Evolutionary conservation across 2,888 invertebrate genomes (phyloP), one percentile per base, ranked within the genome.

Genomic region (Amblyjoppa fuscipennis): DNA sequence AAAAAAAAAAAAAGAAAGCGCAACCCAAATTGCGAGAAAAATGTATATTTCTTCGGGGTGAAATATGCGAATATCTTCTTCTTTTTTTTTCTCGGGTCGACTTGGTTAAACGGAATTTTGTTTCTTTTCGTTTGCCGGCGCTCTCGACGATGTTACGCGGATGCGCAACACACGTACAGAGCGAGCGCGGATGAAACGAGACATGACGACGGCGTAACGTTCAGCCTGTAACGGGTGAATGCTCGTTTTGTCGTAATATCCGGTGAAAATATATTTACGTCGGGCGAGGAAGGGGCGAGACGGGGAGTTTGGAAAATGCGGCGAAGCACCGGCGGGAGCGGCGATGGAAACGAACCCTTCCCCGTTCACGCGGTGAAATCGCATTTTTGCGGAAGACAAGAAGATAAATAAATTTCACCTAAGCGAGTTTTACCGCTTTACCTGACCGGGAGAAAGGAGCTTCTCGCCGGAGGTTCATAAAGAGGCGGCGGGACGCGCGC

Each of bases 241-340:
- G 70, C 34, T 41, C 56, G 73, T 76, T 70, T 69, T 6, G 71
- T 79, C 59, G 82, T 85, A 81, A 85, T 85, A 85, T 81, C 82
- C 71, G 75, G 82, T 75, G 78, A 79, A 78, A 85, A 85, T 82
- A 85, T 68, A 79, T 85, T 85, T 68, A 75, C 59, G 70, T 75
- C 25, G 41, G 66, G 66, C 76, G 68, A 68, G 59, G 16, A 76
- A n/a, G 16, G 66, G 79, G 64, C 53, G 75, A 64, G 68, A 20
- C 20, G 70, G 56, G 28, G 31, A 73, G 64, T 73, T 68, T 51
- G 51, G 70, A 73, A 81, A 74, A 84, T 20, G 69, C 73, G 64
- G 64, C 51, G 51, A 3, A 73, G 77, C 51, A 73, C 38, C 20
- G 20, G 51, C 64, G 51, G 73, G 28, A 56, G 28, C 25, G 28